phyloP scores from a whole-genome alignment of 1,140 invertebrate species.

The Drosophila pruinosa region DNA sequence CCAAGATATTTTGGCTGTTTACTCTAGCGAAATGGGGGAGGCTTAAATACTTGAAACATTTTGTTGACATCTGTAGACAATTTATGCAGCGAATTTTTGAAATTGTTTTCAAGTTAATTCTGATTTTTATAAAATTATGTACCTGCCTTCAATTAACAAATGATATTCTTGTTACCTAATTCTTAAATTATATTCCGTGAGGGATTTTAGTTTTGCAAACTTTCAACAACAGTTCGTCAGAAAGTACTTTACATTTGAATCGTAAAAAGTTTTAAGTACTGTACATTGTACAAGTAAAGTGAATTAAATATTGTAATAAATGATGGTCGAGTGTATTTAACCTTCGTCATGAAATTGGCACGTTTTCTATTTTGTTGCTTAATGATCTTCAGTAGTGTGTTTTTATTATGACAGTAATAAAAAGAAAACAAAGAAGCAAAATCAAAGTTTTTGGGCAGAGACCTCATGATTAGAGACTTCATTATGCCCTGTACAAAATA shows the following conservation, averaged over 20 bases:
- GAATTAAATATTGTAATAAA: neutral
- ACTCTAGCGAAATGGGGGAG: neutral
- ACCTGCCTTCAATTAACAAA: too few relatives aligned
- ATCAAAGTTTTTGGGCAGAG: too few relatives aligned
- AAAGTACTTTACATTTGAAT: neutral
- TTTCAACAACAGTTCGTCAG: neutral
- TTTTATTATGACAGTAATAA: neutral
- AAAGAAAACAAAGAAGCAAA: neutral
- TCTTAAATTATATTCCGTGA: too few relatives aligned
- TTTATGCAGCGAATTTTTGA: too few relatives aligned
- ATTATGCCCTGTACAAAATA: too few relatives aligned
- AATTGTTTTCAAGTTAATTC: too few relatives aligned
- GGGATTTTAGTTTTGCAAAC: too few relatives aligned
- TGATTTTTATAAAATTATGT: too few relatives aligned
- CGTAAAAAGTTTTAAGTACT: neutral
- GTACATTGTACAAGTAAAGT: neutral
- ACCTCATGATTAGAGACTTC: too few relatives aligned
- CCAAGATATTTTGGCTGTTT: neutral
- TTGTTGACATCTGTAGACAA: too few relatives aligned
- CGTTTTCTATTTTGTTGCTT: constrained; percentile 2
- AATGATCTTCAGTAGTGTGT: constrained; percentile 12
- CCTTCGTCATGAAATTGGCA: constrained; percentile 9
- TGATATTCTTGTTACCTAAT: too few relatives aligned
- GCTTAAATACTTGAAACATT: neutral
- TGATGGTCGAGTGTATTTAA: constrained; percentile 3